Evolutionary conservation across 2,113 vertebrate species (phyloP), one percentile per base, ranked within the genome.

Genomic region (Erythrolamprus reginae): DNA sequence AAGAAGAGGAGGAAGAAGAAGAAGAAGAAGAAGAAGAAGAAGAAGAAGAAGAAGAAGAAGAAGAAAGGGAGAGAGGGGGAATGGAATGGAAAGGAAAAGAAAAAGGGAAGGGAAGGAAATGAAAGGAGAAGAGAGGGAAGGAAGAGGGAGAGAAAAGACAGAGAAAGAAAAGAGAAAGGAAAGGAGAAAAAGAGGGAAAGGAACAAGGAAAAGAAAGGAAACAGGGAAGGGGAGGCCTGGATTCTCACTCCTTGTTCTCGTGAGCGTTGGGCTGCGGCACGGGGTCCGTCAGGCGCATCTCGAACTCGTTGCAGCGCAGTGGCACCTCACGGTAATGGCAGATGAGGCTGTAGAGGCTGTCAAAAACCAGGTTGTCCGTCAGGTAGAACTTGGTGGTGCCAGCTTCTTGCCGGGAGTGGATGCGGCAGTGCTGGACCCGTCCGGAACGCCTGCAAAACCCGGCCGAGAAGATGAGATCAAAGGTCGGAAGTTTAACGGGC

Each of bases 341-440:
- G 96, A 98, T 98, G 96, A 98, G 98, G 91, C 96, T 97, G 95
- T 98, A 98, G 82, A 98, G 97, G 95, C 97, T 98, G 95, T 98
- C 98, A 0, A 98, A 98, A 94, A 98, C 97, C 96, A 98, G 93
- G 97, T 98, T 98, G 96, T 98, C 98, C 0, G 98, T 98, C 96
- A 98, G 96, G 96, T 97, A 98, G 97, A 98, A 98, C 42, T 97
- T 98, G 51, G 98, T 98, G 92, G 96, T 95, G 6, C 98, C 98
- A 0, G 97, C 98, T 86, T 98, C 98, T 93, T 98, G 98, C 1
- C 98, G 92, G 0, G 98, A 98, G 90, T 98, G 98, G 92, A 98
- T 98, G 94, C 98, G 95, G 93, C 98, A 98, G 92, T 98, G 98
- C 94, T 98, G 98, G 84, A 98, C 98, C 0, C 98, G 96, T 56